A percentile compares a stretch with the other conserved stretches of the same genome.
These are phyloP conservation scores for Nymphalis urticae DNA, from an alignment of 2,888 invertebrate genomes.

Conservation along the genomic window DNA sequence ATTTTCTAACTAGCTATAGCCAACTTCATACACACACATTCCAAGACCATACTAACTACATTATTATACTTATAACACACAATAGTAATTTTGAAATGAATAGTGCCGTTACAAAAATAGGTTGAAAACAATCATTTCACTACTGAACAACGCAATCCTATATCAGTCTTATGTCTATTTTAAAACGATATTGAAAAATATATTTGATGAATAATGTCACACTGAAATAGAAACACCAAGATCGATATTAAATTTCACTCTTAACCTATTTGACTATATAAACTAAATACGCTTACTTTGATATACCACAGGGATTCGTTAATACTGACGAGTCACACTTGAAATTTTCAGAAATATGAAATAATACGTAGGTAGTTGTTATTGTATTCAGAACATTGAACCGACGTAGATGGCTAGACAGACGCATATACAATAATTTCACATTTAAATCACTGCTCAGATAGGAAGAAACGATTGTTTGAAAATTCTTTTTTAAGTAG, in stretches of 20 bases:
- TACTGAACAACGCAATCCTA: constrained; percentile 57
- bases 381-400: neutral
- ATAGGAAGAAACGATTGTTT: too few relatives aligned
- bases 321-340: constrained; percentile 74
- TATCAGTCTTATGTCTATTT: constrained; percentile 78
- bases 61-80: constrained; percentile 49
- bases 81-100: constrained; percentile 53
- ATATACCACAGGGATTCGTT: constrained; percentile 72
- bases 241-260: constrained; percentile 56
- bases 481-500: too few relatives aligned
- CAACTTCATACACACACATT: constrained; percentile 24
- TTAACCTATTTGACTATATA: constrained; percentile 65
- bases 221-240: constrained; percentile 57
- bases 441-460: too few relatives aligned
- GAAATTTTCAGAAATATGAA: constrained; percentile 74
- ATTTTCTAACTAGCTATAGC: constrained; percentile 34
- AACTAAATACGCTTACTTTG: constrained; percentile 63
- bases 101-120: constrained; percentile 64
- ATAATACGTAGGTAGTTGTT: constrained; percentile 31
- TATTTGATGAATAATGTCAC: constrained; percentile 31
- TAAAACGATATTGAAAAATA: constrained; percentile 50
- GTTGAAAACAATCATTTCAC: constrained; percentile 32
- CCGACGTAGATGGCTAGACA: neutral
- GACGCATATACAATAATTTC: too few relatives aligned
- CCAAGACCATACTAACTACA: constrained; percentile 28